Evolutionary conservation across 2,113 vertebrate genomes (phyloP).

Genomic region (Cynoglossus semilaevis): DNA sequence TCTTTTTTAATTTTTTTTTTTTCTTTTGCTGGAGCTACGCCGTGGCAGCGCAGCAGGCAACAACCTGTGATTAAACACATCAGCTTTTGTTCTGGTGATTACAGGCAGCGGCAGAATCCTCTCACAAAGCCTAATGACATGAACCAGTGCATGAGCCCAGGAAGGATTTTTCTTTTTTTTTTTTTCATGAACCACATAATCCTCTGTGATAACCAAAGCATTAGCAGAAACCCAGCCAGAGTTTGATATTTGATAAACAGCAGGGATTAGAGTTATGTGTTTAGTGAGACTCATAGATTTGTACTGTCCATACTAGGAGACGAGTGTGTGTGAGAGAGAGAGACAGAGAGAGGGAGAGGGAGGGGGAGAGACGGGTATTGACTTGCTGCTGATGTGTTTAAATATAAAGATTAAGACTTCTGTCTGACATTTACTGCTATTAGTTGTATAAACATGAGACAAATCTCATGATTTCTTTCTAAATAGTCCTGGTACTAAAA

Average conservation of each 20-base stretch:
- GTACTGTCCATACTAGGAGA: slow-evolving; percentile 17
- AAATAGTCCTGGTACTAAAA: slow-evolving; percentile 51
- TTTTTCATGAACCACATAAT: slow-evolving; percentile 59
- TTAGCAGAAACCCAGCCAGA: slow-evolving; percentile 47
- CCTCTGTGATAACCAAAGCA: slow-evolving; percentile 51
- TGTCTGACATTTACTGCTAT: slow-evolving; percentile 51
- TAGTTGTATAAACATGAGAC: slow-evolving; percentile 36
- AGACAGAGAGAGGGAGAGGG: too few species aligned
- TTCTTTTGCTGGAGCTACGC: slow-evolving; percentile 1
- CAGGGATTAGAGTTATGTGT: slow-evolving; percentile 47
- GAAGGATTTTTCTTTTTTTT: slow-evolving; percentile 16
- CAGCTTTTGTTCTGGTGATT: slow-evolving; percentile 39
- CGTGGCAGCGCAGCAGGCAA: slow-evolving; percentile 26
- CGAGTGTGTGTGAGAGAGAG: neutral
- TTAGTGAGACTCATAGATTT: slow-evolving; percentile 31
- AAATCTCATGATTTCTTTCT: slow-evolving; percentile 51
- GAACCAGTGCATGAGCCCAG: slow-evolving; percentile 35
- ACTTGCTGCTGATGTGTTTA: slow-evolving; percentile 19
- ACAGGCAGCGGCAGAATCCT: slow-evolving; percentile 47
- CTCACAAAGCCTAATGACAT: slow-evolving; percentile 42
- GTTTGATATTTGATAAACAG: slow-evolving; percentile 59
- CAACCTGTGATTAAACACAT: slow-evolving; percentile 49
- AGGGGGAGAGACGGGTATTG: neutral
- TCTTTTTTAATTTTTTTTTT: neutral
- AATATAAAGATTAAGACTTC: slow-evolving; percentile 40